Conservation (phyloP, 2,888 invertebrate species). For the Ormyrus thymus region DNA sequence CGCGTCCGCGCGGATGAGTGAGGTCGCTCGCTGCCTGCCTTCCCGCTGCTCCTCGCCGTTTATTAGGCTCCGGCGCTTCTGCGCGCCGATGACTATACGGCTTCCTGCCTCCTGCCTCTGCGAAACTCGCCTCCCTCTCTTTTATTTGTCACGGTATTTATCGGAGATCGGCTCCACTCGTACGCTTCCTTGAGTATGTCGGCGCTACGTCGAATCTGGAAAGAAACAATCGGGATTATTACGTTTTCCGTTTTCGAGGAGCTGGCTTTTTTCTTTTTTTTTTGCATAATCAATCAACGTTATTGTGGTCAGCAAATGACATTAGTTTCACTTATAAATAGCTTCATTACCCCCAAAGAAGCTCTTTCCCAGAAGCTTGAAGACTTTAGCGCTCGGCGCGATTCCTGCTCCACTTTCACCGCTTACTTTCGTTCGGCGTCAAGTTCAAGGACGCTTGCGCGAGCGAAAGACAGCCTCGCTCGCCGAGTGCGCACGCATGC, state of each 20-base stretch:
- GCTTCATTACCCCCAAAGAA: no score
- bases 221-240: slow-evolving; percentile 22
- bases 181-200: slow-evolving; percentile 66
- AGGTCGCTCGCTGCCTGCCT: no score
- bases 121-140: slow-evolving; percentile 14
- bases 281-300: no score
- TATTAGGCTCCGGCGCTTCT: no score
- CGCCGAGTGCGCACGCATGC: neutral
- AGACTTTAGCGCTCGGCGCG: neutral
- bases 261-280: no score
- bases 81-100: no score
- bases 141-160: slow-evolving; percentile 54
- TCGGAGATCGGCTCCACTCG: slow-evolving; percentile 54
- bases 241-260: no score
- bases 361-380: neutral
- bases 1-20: no score
- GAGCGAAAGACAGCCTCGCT: neutral
- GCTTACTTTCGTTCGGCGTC: neutral
- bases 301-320: no score
- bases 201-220: slow-evolving; percentile 66
- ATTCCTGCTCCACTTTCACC: neutral
- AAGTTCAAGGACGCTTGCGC: neutral
- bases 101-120: slow-evolving; percentile 1
- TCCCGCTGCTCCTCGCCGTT: no score
- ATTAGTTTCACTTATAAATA: no score